Evolutionary conservation across 2,113 vertebrate species (phyloP), one percentile per base, ranked within the genome.

Genomic region (Ciconia boyciana): DNA sequence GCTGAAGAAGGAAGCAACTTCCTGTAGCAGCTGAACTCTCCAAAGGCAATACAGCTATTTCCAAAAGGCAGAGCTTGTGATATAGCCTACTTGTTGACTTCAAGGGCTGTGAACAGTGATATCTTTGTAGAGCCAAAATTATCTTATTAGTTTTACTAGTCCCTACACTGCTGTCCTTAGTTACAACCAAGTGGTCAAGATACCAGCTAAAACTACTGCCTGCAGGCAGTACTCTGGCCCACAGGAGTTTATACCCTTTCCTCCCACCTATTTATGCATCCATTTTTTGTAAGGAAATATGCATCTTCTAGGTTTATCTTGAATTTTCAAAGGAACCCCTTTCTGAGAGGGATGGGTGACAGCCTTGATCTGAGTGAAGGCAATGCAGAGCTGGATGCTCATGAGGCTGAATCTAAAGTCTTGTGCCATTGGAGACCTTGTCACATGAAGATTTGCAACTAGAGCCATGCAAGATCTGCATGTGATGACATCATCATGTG

Each of bases 371-470:
- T 39, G 52, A 17, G 11, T 51, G 36, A 62, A 41, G 34, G 13
- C 7, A 20, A 11, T 41, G n/a, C 20, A 65, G 41, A 66, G 15
- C 18, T 88, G 64, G 28, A 13, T 36, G 22, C 28, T 41, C 7
- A n/a, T 2, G 9, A 55, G 43, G 18, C 25, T 51, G 41, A 93
- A 66, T 36, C 39, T 60, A 21, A 66, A 26, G 17, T 34, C 29
- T 29, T 43, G 0, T 26, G 36, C 2, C 13, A 36, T 4, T 6
- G 13, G 13, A 43, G 11, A 36, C 13, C 0, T 6, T 72, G 54
- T 39, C 39, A 54, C 29, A 5, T 12, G 9, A 72, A 62, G 34
- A 44, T 43, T 32, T 41, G 25, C 25, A 46, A 10, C 11, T 46
- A 70, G 7, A 85, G 16, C 25, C 6, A 5, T 22, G 39, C 15